phyloP scores from a whole-genome alignment of 1,140 invertebrate genomes.

The Drosophila sp. region DNA sequence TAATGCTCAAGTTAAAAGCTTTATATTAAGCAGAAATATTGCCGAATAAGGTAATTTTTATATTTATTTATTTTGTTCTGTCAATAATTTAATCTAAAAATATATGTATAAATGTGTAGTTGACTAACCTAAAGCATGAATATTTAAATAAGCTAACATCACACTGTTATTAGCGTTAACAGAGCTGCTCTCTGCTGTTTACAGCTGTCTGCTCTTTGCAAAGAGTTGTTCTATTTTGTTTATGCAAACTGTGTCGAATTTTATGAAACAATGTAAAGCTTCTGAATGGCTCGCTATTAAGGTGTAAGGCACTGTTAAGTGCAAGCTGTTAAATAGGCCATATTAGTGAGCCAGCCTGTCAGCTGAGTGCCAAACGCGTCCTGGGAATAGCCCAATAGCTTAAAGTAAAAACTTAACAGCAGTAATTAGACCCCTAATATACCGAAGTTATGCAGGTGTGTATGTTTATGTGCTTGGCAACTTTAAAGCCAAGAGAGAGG shows the following conservation, averaged over 20 bases:
- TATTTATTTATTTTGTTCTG: too few relatives aligned
- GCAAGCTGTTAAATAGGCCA: conserved; percentile 58
- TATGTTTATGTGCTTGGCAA: too few relatives aligned
- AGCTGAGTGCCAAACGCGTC: background rate
- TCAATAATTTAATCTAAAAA: too few relatives aligned
- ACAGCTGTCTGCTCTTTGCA: conserved; percentile 54
- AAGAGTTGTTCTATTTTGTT: conserved; percentile 36
- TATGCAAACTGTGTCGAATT: conserved; percentile 52
- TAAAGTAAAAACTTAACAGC: conserved; percentile 24
- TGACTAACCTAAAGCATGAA: background rate
- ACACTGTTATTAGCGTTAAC: conserved; percentile 15
- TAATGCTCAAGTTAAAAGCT: background rate
- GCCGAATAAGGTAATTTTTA: too few relatives aligned
- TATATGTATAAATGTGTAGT: too few relatives aligned
- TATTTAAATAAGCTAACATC: conserved; percentile 13
- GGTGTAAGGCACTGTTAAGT: conserved; percentile 56
- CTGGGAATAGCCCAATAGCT: conserved; percentile 3
- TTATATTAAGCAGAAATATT: too few relatives aligned
- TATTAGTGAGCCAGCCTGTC: conserved; percentile 11
- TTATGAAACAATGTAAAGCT: conserved; percentile 46
- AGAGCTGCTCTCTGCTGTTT: conserved; percentile 2
- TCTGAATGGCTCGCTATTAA: conserved; percentile 53
- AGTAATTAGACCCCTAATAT: conserved; percentile 36
- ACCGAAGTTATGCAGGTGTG: background rate
- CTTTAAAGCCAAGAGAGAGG: conserved; percentile 15